phyloP scores from a whole-genome alignment of 2,888 invertebrate species.

The Rutpela maculata region DNA sequence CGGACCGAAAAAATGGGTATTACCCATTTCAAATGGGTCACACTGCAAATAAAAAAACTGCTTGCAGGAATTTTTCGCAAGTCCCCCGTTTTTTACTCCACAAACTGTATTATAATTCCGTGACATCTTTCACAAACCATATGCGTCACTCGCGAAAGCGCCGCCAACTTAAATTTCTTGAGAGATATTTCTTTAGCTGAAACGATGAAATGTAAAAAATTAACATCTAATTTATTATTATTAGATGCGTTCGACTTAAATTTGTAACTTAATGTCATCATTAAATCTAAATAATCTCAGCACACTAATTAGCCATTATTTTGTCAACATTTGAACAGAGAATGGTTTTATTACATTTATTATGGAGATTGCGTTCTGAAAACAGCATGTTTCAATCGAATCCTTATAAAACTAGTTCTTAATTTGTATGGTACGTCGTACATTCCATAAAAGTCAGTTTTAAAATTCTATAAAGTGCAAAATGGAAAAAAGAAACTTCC shows the following conservation, averaged over 20 bases:
- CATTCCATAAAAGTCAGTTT: slow-evolving; percentile 16
- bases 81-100: too few species aligned
- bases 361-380: neutral
- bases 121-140: too few species aligned
- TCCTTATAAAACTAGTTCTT: slow-evolving; percentile 9
- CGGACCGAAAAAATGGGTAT: too few species aligned
- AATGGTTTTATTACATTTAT: neutral
- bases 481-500: neutral
- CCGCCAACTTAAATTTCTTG: too few species aligned
- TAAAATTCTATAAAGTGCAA: neutral
- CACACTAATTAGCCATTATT: neutral
- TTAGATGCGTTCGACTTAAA: neutral
- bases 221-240: neutral
- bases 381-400: neutral
- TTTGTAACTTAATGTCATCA: neutral
- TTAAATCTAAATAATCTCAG: neutral
- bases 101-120: too few species aligned
- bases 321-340: neutral
- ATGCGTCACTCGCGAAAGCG: too few species aligned
- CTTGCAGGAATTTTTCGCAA: too few species aligned
- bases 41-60: too few species aligned
- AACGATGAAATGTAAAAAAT: neutral
- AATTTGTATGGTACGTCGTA: slow-evolving; percentile 15
- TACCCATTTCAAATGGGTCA: too few species aligned
- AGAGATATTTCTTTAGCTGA: too few species aligned